phyloP scores from a whole-genome alignment of 1,140 invertebrate species.

The Diorhabda sublineata region DNA sequence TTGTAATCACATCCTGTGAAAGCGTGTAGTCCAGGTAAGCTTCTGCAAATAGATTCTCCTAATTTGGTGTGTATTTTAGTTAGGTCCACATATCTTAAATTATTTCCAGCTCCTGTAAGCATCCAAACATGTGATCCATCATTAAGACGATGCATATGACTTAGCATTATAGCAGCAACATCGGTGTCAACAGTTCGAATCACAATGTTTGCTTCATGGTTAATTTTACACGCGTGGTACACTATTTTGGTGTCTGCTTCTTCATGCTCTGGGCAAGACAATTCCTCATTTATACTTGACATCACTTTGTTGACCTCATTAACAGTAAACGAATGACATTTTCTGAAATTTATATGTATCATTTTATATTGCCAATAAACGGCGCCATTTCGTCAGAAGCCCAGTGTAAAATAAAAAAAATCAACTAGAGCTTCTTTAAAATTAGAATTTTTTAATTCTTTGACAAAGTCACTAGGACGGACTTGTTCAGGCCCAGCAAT shows the following conservation, averaged over 20 bases:
- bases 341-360: background rate
- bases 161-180: constrained; percentile 34
- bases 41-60: background rate
- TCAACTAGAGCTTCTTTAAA: constrained; percentile 21
- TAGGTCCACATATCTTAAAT: constrained; percentile 29
- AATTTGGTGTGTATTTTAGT: constrained; percentile 6
- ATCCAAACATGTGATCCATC: constrained; percentile 25
- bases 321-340: constrained; percentile 1
- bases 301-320: background rate
- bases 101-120: constrained; percentile 26
- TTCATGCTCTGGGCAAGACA: constrained; percentile 15
- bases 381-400: constrained; percentile 14
- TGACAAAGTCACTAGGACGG: background rate
- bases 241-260: constrained; percentile 20
- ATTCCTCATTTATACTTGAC: constrained; percentile 12
- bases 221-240: constrained; percentile 16
- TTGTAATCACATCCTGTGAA: constrained; percentile 47
- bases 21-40: constrained; percentile 42
- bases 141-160: constrained; percentile 19
- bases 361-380: constrained; percentile 3
- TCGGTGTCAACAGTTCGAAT: constrained; percentile 39
- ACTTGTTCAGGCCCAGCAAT: background rate
- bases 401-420: constrained; percentile 26
- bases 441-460: constrained; percentile 5
- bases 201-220: constrained; percentile 30